Evolutionary conservation across 2,888 invertebrate species (phyloP).

Genomic region (Homarus gammarus): DNA sequence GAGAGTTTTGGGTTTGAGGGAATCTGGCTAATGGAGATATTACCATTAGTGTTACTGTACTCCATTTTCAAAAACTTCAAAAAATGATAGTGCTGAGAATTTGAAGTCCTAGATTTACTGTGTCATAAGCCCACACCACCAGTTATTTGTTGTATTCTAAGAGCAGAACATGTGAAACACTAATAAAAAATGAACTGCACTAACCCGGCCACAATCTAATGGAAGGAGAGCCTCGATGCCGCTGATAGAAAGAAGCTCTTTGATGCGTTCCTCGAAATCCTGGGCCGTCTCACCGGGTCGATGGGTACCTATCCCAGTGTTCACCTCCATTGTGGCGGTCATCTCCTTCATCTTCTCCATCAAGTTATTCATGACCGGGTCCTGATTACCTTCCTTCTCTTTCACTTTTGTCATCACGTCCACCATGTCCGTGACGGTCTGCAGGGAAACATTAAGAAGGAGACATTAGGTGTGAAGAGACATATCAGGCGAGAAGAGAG

Average conservation of each 20-base stretch:
- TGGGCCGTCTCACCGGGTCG: background rate
- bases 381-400: constrained; percentile 3
- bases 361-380: background rate
- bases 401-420: constrained; percentile 22
- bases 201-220: constrained; percentile 57
- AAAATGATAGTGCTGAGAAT: no score
- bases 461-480: background rate
- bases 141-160: no score
- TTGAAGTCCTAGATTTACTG: no score
- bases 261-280: constrained; percentile 8
- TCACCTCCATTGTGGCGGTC: constrained; percentile 19
- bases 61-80: no score
- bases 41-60: no score
- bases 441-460: background rate
- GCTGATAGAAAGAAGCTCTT: constrained; percentile 44
- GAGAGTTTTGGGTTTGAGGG: no score
- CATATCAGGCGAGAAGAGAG: no score
- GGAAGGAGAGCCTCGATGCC: constrained; percentile 48
- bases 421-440: constrained; percentile 53
- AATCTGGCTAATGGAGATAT: no score
- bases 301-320: background rate
- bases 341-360: constrained; percentile 11
- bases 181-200: background rate
- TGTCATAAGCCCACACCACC: no score
- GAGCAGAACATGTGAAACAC: no score